A percentile compares a stretch with the other conserved stretches of the same genome.
Conservation (phyloP, 1,140 invertebrate genomes). For the Diploscapter pachys region DNA sequence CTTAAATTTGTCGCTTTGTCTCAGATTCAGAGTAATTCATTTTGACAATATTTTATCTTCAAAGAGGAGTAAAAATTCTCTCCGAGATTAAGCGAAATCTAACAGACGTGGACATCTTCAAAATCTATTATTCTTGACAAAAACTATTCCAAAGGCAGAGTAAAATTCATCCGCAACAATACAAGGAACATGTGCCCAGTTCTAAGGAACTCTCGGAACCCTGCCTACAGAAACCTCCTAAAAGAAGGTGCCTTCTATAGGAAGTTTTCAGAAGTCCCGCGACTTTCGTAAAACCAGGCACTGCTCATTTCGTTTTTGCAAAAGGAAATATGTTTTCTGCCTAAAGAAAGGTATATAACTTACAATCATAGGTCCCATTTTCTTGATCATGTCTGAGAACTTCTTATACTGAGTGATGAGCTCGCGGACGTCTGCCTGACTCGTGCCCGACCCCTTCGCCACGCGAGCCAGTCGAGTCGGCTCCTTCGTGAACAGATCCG, state of each 20-base stretch:
- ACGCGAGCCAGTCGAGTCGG: constrained; percentile 79
- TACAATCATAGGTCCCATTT: constrained; percentile 92
- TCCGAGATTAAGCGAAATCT: no score
- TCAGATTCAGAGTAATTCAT: constrained; percentile 19
- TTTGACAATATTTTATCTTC: constrained; percentile 2
- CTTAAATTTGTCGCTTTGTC: constrained; percentile 48
- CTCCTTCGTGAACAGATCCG: constrained; percentile 93
- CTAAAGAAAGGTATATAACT: no score
- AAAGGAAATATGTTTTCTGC: no score
- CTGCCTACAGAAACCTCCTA: no score
- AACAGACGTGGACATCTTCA: no score
- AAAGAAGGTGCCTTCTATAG: no score
- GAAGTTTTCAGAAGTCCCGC: no score
- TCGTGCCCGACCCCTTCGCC: constrained; percentile 78
- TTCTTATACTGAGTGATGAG: constrained; percentile 97
- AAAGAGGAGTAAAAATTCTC: not conserved
- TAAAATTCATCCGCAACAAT: not conserved
- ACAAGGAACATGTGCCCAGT: constrained; percentile 55
- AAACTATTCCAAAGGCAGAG: not conserved
- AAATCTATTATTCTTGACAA: not conserved
- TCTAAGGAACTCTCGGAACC: constrained; percentile 57
- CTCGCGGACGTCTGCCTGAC: constrained; percentile 92
- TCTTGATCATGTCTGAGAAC: constrained; percentile 98
- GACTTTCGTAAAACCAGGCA: no score
- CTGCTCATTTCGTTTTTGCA: no score